Evolutionary conservation across 2,113 vertebrate species (phyloP), one percentile per base, ranked within the genome.

Genomic region (Amphilophus citrinellus): DNA sequence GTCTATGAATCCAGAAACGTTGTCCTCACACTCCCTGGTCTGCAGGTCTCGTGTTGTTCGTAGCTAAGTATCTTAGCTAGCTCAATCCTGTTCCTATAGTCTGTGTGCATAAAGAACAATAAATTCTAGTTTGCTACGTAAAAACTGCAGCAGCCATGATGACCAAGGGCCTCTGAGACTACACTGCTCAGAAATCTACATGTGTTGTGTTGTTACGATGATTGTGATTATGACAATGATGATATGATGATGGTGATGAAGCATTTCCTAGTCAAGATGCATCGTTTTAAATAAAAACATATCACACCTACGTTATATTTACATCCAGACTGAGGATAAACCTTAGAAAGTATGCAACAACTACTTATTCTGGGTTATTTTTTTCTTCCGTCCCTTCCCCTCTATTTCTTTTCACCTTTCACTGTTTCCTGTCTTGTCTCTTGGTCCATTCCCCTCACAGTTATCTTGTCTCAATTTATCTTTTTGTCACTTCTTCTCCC

Each of bases 41-140:
- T 87, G 82, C 83, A 87, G 84, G 79, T 89, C 77, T 86, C 47
- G 90, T 92, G 86, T 81, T 87, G 89, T 86, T 85, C 71, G 83
- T 94, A 91, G 93, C 92, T 93, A 94, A 93, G 90, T 88, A 90
- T 88, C 87, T 93, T 92, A 90, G 89, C 90, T 92, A 85, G 89
- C 86, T 88, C 63, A 89, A 84, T 84, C 80, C 85, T 88, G 60
- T 88, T 91, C 84, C 79, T 91, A 91, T 94, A 93, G 85, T 80
- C 79, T 92, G 84, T 92, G 90, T 86, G 88, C 86, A 80, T 86
- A 82, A 91, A 90, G 84, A 92, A 85, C 35, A 91, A 93, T 90
- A 92, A 81, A 92, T 84, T 91, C 73, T 91, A 92, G 94, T 94
- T 94, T 94, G 93, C 75, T 94, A 93, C 58, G 20, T 84, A 88